A percentile compares a stretch with the other conserved stretches of the same genome.
These are phyloP conservation scores for Caracal caracal DNA, from an alignment of 2,113 vertebrate genomes.

Conservation along the genomic window DNA sequence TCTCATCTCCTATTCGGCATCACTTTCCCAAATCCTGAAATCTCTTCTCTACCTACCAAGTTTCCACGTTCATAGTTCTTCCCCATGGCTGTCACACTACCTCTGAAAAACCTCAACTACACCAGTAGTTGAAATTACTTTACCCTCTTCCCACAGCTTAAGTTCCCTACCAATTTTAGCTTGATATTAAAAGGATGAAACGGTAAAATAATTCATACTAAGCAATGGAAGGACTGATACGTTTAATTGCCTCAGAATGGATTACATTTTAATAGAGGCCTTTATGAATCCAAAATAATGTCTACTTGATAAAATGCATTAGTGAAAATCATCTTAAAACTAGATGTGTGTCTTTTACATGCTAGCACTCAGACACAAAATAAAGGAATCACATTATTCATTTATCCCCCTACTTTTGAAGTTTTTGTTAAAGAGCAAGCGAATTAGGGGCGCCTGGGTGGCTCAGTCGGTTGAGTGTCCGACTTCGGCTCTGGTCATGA, in stretches of 20 bases:
- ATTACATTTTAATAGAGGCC: neutral
- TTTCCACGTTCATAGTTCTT: neutral
- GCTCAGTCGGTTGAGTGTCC: too few relatives aligned
- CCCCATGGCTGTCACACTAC: neutral
- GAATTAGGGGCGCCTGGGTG: neutral
- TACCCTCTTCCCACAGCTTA: neutral
- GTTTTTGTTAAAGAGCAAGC: neutral
- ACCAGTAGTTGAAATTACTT: neutral
- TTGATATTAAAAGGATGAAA: neutral
- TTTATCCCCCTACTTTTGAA: neutral
- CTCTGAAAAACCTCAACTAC: neutral
- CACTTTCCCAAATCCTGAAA: neutral
- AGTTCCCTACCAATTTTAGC: neutral
- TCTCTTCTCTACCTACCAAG: neutral
- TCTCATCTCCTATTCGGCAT: neutral
- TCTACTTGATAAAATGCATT: neutral
- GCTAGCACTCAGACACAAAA: neutral
- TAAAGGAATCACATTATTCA: neutral
- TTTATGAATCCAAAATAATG: slow-evolving; percentile 13
- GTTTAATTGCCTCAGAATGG: neutral
- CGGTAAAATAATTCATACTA: neutral
- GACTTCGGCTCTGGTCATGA: too few relatives aligned
- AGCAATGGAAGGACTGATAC: neutral
- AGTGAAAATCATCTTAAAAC: neutral
- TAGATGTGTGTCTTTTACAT: neutral